Evolutionary conservation across 2,797 vertebrate species (phyloP), one percentile per base, ranked within the genome.

Genomic region (Acrossocheilus fasciatus): DNA sequence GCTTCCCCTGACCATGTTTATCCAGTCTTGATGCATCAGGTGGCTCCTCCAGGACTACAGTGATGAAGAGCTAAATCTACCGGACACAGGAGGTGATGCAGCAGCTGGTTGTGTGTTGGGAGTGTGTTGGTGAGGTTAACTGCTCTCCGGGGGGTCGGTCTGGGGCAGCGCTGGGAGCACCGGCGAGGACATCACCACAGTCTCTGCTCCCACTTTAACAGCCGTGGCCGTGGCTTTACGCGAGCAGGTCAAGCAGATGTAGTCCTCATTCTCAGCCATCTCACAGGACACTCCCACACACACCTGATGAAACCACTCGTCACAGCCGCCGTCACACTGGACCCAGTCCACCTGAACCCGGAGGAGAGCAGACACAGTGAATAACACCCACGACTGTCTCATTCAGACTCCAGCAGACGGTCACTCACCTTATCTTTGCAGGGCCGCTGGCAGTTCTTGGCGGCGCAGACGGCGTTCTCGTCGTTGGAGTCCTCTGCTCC

Each of bases 291-390:
- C 98, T 2, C 98, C 98, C 4, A 99, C 98, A 57, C 98, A 99
- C 88, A 99, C 95, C 92, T 99, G 98, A 93, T 99, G 98, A 95
- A 99, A 99, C 98, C 98, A 99, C 92, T 98, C 97, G 69, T 99
- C 98, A 0, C 98, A 99, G 94, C 98, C 98, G 34, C 98, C 98
- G 0, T 99, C 98, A 73, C 98, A 99, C 92, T 99, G 98, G 82
- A 99, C 98, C 98, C 98, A 99, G 95, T 99, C 98, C 91, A 99
- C 98, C 98, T 99, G 96, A 39, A 54, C 17, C 5, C 17, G 52
- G 36, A 45, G 14, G 7, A 78, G 34, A 36, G 34, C 34, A 36
- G 1, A 20, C 10, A 78, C 14, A 6, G n/a, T n/a, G 20, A 39
- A 70, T 10, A 41, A 20, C 68, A 70, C 68, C 12, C 45, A 47